Evolutionary conservation across 2,888 invertebrate species (phyloP), one percentile per base, ranked within the genome.

Genomic region (Amaurobius ferox): DNA sequence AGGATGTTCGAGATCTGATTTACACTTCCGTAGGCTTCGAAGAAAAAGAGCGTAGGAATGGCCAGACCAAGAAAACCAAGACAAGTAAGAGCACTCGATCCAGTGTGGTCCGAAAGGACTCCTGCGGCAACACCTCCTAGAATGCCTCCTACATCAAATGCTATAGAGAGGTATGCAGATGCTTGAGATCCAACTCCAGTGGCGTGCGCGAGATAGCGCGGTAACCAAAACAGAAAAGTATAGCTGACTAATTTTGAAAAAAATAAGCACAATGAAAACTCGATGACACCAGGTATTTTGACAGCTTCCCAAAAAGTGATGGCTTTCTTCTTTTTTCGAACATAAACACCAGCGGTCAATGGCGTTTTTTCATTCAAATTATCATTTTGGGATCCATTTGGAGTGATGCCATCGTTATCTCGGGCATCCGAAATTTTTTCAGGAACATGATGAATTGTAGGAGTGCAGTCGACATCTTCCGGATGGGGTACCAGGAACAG

Each of bases 221-320:
- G 98, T 90, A 99, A 93, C 98, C 98, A 99, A 91, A 96, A 98
- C 70, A 98, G 94, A 92, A 98, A 98, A 85, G 98, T 98, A 91
- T 99, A 98, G 91, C 97, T 97, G 90, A 98, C 98, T 48, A 98
- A 93, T 92, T 99, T 99, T 16, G 98, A 96, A 92, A 98, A 98
- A 92, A 98, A 98, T 55, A 98, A 93, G 62, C 96, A 96, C 62
- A 98, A 91, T 0, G 98, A 96, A 92, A 96, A 99, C 92, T 98
- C 98, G 1, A 97, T 89, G 0, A 99, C 98, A 35, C 98, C 98
- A 0, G 98, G 98, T 90, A 98, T 97, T 89, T 92, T 92, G 0
- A 97, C 92, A 35, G 98, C 98, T 83, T 94, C 94, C 0, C 93
- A 88, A 89, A 97, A 95, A 35, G 96, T 95, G 88, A 97, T 94